phyloP scores from a whole-genome alignment of 2,888 invertebrate genomes.

The Melieria crassipennis region DNA sequence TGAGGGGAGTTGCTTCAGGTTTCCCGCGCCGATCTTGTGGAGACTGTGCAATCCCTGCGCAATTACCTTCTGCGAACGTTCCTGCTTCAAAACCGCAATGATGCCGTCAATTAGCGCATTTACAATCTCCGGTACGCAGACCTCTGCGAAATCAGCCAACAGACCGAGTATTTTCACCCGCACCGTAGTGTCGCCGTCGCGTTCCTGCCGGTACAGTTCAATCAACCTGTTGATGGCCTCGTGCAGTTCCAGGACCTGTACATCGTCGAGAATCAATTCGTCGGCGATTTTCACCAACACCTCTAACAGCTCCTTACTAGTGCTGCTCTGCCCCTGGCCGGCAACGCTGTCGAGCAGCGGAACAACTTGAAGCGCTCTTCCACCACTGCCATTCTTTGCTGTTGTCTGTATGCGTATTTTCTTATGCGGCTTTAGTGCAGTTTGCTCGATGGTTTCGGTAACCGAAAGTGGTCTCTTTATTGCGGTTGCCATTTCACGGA shows the following conservation, averaged over 20 bases:
- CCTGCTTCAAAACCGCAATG: conserved; percentile 58
- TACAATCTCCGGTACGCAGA: conserved; percentile 54
- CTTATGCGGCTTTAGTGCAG: conserved; percentile 46
- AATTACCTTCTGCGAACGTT: conserved; percentile 63
- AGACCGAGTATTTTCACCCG: conserved; percentile 59
- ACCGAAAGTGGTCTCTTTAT: conserved; percentile 45
- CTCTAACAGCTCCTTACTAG: conserved; percentile 56
- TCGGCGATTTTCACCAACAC: conserved; percentile 61
- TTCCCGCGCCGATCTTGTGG: conserved; percentile 58
- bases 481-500: conserved; percentile 31
- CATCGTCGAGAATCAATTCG: conserved; percentile 54
- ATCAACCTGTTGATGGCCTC: conserved; percentile 55
- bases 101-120: conserved; percentile 61
- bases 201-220: conserved; percentile 60
- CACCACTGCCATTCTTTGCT: conserved; percentile 38
- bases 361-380: conserved; percentile 49
- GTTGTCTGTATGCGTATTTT: conserved; percentile 57
- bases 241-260: conserved; percentile 53
- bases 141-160: conserved; percentile 57
- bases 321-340: conserved; percentile 33
- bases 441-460: conserved; percentile 45
- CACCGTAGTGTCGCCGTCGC: conserved; percentile 56
- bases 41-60: conserved; percentile 63
- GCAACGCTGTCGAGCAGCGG: conserved; percentile 45
- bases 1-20: conserved; percentile 51